Percentiles rank a stretch among this genome's conserved stretches.
phyloP scores from a whole-genome alignment of 2,113 vertebrate species.

The Aegithalos caudatus region DNA sequence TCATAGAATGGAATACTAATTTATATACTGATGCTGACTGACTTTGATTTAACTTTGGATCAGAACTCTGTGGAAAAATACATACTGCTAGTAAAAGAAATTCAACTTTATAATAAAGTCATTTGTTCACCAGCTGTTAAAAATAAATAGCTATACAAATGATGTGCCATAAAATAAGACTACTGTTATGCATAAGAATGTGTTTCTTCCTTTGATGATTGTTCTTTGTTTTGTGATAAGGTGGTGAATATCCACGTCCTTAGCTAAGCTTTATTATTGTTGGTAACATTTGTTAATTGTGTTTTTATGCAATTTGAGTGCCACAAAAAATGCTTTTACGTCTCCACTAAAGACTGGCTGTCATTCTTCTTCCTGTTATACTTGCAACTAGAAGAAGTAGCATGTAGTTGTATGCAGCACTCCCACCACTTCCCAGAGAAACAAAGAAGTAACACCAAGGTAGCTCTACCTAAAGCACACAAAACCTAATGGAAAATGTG shows the following conservation, averaged over 20 bases:
- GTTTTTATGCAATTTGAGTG: neutral
- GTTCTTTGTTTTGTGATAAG: neutral
- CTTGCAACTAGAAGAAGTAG: neutral
- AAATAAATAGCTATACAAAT: slow-evolving; percentile 41
- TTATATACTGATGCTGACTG: neutral
- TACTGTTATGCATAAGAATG: neutral
- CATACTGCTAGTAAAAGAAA: slow-evolving; percentile 22
- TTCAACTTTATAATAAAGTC: neutral
- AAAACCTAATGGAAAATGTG: neutral
- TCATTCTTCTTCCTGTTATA: neutral
- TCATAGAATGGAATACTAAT: neutral
- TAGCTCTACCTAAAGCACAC: neutral
- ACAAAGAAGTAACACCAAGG: neutral
- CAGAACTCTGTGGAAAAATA: neutral
- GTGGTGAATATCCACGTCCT: neutral
- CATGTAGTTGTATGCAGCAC: neutral
- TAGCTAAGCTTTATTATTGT: neutral
- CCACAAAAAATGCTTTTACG: neutral
- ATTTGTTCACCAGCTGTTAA: slow-evolving; percentile 45
- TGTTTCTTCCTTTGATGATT: neutral
- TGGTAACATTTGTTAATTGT: accelerated
- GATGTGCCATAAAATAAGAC: slow-evolving; percentile 21
- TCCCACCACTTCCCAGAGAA: neutral
- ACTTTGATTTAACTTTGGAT: slow-evolving; percentile 33
- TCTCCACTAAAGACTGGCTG: neutral